Evolutionary conservation across 2,888 invertebrate genomes (phyloP).

Genomic region (Matsumyia berberina): DNA sequence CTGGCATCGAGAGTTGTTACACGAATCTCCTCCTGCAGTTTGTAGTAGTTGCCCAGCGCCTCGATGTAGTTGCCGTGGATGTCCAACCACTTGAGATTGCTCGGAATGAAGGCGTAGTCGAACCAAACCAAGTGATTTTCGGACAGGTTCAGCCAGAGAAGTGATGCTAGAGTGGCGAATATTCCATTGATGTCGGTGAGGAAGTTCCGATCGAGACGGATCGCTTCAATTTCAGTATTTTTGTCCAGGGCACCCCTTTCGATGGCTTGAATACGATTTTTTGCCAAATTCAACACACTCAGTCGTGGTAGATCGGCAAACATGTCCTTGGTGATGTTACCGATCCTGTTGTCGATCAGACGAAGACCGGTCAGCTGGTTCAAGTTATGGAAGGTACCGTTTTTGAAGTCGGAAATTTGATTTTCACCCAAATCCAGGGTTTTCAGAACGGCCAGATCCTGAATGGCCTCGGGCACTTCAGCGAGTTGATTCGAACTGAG

Average conservation of each 20-base stretch:
- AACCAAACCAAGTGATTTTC: conserved; percentile 97
- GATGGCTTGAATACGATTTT: conserved; percentile 94
- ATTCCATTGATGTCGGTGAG: conserved; percentile 95
- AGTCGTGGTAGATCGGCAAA: conserved; percentile 93
- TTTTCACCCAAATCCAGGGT: conserved; percentile 97
- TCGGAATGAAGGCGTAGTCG: conserved; percentile 96
- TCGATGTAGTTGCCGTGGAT: conserved; percentile 96
- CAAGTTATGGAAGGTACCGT: conserved; percentile 93
- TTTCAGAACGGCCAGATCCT: conserved; percentile 92
- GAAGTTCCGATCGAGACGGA: conserved; percentile 94
- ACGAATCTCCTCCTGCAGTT: conserved; percentile 91
- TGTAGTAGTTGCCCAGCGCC: conserved; percentile 94
- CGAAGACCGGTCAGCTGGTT: conserved; percentile 94
- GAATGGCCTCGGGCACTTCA: conserved; percentile 92
- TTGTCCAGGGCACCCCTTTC: conserved; percentile 93
- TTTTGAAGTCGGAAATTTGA: conserved; percentile 92
- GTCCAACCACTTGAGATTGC: conserved; percentile 95
- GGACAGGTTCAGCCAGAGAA: conserved; percentile 94
- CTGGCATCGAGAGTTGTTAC: conserved; percentile 95
- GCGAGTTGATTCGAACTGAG: conserved; percentile 93
- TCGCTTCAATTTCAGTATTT: conserved; percentile 92
- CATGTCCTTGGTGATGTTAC: conserved; percentile 93
- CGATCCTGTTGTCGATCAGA: conserved; percentile 95
- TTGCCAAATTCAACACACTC: conserved; percentile 94
- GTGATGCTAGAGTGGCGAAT: conserved; percentile 92